Evolutionary conservation across 2,113 vertebrate genomes (phyloP).

Genomic region (Phainopepla nitens): DNA sequence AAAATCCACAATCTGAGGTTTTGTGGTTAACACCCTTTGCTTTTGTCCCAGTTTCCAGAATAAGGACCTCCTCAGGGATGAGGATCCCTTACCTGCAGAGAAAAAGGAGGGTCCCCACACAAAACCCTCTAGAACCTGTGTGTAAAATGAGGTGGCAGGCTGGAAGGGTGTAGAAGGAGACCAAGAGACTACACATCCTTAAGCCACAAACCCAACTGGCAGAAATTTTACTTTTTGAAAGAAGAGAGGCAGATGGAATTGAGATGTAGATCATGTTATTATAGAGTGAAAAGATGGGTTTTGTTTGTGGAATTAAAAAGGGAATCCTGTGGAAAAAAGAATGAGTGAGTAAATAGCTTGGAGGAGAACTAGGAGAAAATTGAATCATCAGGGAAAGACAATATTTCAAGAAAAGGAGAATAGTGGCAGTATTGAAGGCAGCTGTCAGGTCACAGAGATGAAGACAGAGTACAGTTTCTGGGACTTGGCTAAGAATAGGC

Average conservation of each 20-base stretch:
- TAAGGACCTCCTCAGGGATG: not conserved
- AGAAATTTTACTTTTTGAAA: not conserved
- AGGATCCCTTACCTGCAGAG: not conserved
- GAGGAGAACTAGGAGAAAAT: not conserved
- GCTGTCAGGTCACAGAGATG: conserved; percentile 8
- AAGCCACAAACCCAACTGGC: not conserved
- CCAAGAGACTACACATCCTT: not conserved
- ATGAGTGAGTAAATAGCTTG: not conserved
- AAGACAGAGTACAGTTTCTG: conserved; percentile 27
- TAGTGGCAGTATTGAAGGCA: conserved; percentile 21
- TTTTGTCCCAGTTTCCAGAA: not conserved
- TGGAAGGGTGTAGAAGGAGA: not conserved
- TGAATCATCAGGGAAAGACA: not conserved
- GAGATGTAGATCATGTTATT: not conserved
- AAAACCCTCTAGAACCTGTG: not conserved
- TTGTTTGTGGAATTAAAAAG: not conserved
- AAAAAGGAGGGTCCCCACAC: not conserved
- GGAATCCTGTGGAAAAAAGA: not conserved
- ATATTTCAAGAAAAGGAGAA: conserved; percentile 33
- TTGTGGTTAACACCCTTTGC: not conserved
- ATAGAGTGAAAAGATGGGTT: not conserved
- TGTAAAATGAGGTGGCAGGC: not conserved
- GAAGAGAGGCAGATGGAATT: not conserved
- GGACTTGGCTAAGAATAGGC: conserved; percentile 1
- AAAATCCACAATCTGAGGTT: not conserved